Evolutionary conservation across 2,797 vertebrate species (phyloP).

Genomic region (Vultur gryphus): DNA sequence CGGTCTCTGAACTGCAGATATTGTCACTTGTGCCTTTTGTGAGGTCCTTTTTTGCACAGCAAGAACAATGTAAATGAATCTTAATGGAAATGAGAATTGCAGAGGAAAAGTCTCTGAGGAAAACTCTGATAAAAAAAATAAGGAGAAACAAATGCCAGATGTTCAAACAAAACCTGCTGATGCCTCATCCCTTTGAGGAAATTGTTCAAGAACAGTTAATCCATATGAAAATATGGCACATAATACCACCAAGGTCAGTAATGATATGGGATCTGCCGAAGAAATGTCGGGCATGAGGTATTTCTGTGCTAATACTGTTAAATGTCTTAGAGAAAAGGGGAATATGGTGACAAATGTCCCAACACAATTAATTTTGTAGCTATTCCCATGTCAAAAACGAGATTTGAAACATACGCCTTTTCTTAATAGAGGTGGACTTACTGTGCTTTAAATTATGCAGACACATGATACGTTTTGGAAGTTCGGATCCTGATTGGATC

Average conservation of each 20-base stretch:
- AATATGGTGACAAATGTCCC: background rate
- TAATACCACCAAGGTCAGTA: background rate
- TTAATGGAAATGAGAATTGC: background rate
- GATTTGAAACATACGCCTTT: background rate
- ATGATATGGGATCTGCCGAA: background rate
- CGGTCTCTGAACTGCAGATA: background rate
- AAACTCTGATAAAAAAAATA: background rate
- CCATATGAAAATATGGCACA: constrained; percentile 8
- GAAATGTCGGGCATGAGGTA: background rate
- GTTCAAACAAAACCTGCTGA: constrained; percentile 21
- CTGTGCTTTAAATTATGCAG: background rate
- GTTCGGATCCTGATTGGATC: background rate
- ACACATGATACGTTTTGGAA: background rate
- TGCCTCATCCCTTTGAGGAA: constrained; percentile 5
- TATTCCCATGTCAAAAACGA: background rate
- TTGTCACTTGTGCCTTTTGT: background rate
- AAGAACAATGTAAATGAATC: background rate
- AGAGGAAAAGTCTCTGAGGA: background rate
- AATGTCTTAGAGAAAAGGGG: background rate
- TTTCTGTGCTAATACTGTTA: background rate
- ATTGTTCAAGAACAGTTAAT: constrained; percentile 42
- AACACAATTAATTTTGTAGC: background rate
- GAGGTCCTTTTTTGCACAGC: background rate
- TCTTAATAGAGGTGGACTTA: background rate
- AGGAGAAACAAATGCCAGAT: background rate